These are phyloP conservation scores for Paedocypris micromegethes DNA, from an alignment of 2,797 vertebrate genomes.

Conservation along the genomic window DNA sequence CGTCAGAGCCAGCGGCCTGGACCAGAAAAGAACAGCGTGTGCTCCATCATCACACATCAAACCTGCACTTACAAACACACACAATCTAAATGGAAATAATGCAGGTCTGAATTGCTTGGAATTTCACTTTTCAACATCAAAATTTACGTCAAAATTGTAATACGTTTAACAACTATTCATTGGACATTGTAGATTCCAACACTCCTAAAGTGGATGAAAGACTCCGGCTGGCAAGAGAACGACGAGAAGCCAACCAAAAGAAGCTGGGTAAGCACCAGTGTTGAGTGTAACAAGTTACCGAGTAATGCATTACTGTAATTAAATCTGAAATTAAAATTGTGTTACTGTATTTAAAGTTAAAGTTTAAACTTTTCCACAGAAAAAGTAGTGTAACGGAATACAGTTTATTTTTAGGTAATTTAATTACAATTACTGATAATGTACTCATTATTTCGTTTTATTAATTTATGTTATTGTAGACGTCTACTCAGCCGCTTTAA, in stretches of 20 bases:
- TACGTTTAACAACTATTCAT: background rate
- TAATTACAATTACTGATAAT: too few species aligned
- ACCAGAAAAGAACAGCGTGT: conserved; percentile 28
- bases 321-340: too few species aligned
- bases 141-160: background rate
- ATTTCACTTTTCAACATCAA: background rate
- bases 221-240: conserved; percentile 80
- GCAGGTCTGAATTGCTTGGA: conserved; percentile 30
- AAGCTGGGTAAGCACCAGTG: conserved; percentile 71
- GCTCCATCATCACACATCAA: conserved; percentile 1
- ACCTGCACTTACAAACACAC: conserved; percentile 26
- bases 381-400: too few species aligned
- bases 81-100: conserved; percentile 19
- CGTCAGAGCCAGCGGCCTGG: conserved; percentile 11
- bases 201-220: conserved; percentile 80
- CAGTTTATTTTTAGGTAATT: too few species aligned
- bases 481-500: too few species aligned
- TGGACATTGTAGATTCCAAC: conserved; percentile 52
- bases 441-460: too few species aligned
- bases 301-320: too few species aligned
- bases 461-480: too few species aligned
- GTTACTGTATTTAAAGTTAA: too few species aligned
- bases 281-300: too few species aligned
- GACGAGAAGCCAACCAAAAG: conserved; percentile 81
- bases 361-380: too few species aligned